Base-by-base conservation (phyloP, 2,888 invertebrate species). In the Trichopoda pennipes region DNA sequence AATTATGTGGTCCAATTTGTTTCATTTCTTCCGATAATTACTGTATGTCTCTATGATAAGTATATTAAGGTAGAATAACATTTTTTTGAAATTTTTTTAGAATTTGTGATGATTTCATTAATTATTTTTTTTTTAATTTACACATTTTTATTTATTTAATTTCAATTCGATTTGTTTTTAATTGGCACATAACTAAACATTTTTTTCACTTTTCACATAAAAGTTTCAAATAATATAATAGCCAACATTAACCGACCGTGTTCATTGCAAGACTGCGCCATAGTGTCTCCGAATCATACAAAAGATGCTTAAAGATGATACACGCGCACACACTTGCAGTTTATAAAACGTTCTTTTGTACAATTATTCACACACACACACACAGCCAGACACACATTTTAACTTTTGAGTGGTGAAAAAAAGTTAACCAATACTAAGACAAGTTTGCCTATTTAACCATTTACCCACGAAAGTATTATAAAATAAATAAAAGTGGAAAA, bases 211-310 rank as follows among this genome's bases (percentile, higher is more conserved):
- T 49, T 49, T 49, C 8, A 49, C 8, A 17, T 7, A 49, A 19
- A 17, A 49, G 9, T 9, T 19, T 49, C 14, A 14, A 19, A 17
- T 19, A n/a, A 16, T n/a, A 49, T 32, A 42, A 21, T n/a, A n/a
- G n/a, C 80, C 76, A 75, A 81, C 84, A 68, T 75, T 64, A 69
- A 73, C 77, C 77, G 83, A 70, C 72, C 81, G 68, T 85, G 85
- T 80, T 70, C 85, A 72, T 72, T 82, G 64, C 72, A 73, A 61
- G 85, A 85, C 85, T 86, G 85, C 84, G 85, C 81, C 84, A 85
- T 77, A 79, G 77, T 85, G 82, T 84, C 79, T 85, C 55, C 69
- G 61, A 81, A 55, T 81, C 55, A 21, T 32, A 55, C 64, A 60
- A 61, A 73, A 66, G 44, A 68, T 73, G 73, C 79, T 51, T 35